Conservation (phyloP, 2,113 vertebrate species). For the Indicator maculatus region DNA sequence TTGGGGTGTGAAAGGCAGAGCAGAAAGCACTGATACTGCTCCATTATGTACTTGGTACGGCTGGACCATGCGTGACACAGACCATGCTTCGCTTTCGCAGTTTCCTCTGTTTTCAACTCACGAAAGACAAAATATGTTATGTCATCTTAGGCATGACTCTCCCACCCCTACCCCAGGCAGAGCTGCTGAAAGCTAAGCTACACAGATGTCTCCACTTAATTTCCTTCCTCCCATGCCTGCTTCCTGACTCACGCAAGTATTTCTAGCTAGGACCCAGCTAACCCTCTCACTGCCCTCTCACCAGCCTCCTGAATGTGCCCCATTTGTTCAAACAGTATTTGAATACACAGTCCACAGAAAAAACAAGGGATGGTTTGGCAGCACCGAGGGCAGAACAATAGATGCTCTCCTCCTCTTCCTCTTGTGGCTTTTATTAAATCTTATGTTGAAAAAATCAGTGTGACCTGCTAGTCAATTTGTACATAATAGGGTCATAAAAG, state of each 20-base stretch:
- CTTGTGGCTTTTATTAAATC: conserved; percentile 16
- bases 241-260: conserved; percentile 44
- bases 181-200: conserved; percentile 44
- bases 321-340: not conserved
- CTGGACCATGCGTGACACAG: conserved; percentile 32
- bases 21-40: conserved; percentile 7
- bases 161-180: conserved; percentile 55
- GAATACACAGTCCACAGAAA: conserved; percentile 16
- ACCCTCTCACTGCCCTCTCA: not conserved
- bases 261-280: conserved; percentile 23
- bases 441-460: not conserved
- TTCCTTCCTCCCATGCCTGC: conserved; percentile 70
- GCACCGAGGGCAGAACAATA: conserved; percentile 51
- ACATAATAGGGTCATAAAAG: not conserved
- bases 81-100: conserved; percentile 30
- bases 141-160: conserved; percentile 59
- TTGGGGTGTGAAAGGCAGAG: conserved; percentile 7
- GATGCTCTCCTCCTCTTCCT: conserved; percentile 51
- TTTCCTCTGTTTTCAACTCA: conserved; percentile 67
- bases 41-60: conserved; percentile 62
- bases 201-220: conserved; percentile 72
- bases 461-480: not conserved
- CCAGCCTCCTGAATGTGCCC: conserved; percentile 6
- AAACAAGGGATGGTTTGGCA: conserved; percentile 44
- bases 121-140: conserved; percentile 43